Conservation (phyloP, 2,797 vertebrate species). For the Sarcophilus harrisii region DNA sequence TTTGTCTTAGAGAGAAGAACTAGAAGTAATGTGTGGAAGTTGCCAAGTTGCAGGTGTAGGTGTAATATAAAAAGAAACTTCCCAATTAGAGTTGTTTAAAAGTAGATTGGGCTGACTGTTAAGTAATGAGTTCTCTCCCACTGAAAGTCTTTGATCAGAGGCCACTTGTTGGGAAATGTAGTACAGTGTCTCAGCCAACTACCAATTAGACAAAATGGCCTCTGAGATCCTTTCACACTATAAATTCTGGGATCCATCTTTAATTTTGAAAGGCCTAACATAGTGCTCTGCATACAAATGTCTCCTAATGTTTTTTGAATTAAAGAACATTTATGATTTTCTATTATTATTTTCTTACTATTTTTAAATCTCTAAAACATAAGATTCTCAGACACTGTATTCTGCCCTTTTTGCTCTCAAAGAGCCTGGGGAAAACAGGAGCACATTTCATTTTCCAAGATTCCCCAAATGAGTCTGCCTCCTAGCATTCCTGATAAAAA, state of each 20-base stretch:
- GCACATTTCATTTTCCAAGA: constrained; percentile 34
- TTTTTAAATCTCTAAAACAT: constrained; percentile 36
- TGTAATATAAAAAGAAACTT: not conserved
- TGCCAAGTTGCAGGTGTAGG: not conserved
- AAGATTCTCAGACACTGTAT: not conserved
- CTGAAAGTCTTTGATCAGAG: not conserved
- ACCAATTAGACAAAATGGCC: not conserved
- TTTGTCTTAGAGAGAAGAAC: not conserved
- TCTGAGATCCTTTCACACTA: not conserved
- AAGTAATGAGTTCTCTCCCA: not conserved
- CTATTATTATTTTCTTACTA: constrained; percentile 48
- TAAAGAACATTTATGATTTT: not conserved
- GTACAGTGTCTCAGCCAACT: not conserved
- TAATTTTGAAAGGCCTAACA: not conserved
- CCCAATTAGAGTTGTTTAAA: not conserved
- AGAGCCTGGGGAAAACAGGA: constrained; percentile 10
- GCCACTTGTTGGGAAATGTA: not conserved
- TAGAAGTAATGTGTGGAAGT: not conserved
- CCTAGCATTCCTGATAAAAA: not conserved
- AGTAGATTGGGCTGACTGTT: not conserved
- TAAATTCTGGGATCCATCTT: not conserved
- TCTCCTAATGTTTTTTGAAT: not conserved
- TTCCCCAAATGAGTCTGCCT: constrained; percentile 23
- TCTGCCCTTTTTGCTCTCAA: constrained; percentile 24
- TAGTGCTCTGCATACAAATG: not conserved